phyloP scores from a whole-genome alignment of 2,797 vertebrate genomes.

The Galagoides demidoff region DNA sequence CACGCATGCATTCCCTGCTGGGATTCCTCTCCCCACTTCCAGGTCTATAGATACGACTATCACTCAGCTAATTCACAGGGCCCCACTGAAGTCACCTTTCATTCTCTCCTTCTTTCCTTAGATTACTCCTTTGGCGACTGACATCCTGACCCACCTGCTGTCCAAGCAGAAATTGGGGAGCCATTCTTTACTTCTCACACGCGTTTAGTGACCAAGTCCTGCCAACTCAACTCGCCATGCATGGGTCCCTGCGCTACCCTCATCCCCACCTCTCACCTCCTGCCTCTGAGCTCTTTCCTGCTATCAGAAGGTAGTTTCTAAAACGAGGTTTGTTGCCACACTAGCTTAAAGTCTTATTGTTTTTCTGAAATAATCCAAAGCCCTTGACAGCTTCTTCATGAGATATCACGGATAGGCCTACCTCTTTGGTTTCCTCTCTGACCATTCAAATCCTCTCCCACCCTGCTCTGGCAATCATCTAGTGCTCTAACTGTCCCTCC shows the following conservation, averaged over 20 bases:
- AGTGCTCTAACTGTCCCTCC: neutral
- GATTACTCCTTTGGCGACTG: neutral
- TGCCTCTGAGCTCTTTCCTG: neutral
- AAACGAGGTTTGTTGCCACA: neutral
- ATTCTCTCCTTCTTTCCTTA: neutral
- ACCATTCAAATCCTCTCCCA: neutral
- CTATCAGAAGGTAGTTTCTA: neutral
- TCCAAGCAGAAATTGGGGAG: neutral
- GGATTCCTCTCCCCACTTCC: neutral
- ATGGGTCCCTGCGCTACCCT: neutral
- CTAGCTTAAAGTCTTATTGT: neutral
- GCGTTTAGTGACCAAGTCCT: neutral
- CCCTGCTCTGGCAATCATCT: neutral
- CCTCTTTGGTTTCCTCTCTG: neutral
- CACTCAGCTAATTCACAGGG: neutral
- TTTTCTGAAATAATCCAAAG: neutral
- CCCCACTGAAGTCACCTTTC: neutral
- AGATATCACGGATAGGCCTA: neutral
- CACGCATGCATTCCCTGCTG: neutral
- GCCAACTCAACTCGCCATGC: neutral
- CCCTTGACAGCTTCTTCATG: neutral
- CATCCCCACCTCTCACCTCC: too few relatives aligned
- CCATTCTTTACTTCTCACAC: neutral
- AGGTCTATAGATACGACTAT: too few relatives aligned
- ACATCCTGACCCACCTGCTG: neutral